phyloP scores from a whole-genome alignment of 2,797 vertebrate genomes.

The Epinephelus coioides region DNA sequence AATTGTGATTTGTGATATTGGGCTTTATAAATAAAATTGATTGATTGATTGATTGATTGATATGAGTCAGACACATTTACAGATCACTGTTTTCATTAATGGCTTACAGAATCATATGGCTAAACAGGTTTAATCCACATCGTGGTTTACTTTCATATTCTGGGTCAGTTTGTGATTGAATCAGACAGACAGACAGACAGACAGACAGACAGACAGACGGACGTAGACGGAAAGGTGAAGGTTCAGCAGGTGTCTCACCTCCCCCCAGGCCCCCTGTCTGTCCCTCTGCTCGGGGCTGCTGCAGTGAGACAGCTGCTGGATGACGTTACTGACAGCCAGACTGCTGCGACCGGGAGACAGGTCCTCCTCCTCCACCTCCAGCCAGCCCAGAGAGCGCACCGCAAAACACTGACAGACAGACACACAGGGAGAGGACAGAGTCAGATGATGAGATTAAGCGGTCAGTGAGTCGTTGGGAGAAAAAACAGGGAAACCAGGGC shows the following conservation, averaged over 20 bases:
- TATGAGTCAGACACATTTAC: too few relatives aligned
- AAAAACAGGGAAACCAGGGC: conserved; percentile 29
- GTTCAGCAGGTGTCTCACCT: conserved; percentile 83
- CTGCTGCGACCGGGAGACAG: conserved; percentile 95
- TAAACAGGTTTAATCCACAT: too few relatives aligned
- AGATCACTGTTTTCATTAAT: too few relatives aligned
- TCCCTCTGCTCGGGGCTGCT: conserved; percentile 82
- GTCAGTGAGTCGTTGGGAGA: conserved; percentile 9
- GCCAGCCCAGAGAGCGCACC: conserved; percentile 95
- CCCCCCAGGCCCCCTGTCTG: conserved; percentile 84
- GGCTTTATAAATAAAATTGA: too few relatives aligned
- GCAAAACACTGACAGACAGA: conserved; percentile 89
- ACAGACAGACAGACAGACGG: not conserved
- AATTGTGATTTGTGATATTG: too few relatives aligned
- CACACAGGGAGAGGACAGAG: not conserved
- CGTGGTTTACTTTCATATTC: too few relatives aligned
- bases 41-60: too few relatives aligned
- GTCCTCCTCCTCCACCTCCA: conserved; percentile 96
- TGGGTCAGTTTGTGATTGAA: not conserved
- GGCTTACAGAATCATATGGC: too few relatives aligned
- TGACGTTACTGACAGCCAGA: conserved; percentile 95
- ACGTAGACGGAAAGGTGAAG: not conserved
- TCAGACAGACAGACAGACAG: not conserved
- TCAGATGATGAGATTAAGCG: not conserved
- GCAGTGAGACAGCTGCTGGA: conserved; percentile 95